Evolutionary conservation across 2,113 vertebrate genomes (phyloP).

Genomic region (Fukomys damarensis): DNA sequence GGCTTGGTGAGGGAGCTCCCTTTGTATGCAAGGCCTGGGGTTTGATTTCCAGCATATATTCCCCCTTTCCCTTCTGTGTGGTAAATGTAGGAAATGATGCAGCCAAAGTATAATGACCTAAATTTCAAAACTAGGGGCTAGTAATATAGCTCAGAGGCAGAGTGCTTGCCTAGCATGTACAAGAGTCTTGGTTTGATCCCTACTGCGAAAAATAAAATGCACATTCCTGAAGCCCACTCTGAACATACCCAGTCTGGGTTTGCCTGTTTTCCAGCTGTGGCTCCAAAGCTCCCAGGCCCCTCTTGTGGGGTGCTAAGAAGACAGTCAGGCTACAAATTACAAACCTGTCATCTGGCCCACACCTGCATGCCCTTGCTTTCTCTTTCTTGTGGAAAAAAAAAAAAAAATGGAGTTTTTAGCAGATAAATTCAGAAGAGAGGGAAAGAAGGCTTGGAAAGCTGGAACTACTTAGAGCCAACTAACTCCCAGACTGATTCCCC

Average conservation of each 20-base stretch:
- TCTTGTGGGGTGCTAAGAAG: neutral
- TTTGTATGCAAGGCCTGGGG: neutral
- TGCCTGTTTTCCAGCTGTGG: neutral
- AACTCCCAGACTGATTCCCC: neutral
- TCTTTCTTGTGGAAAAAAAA: neutral
- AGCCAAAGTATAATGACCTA: neutral
- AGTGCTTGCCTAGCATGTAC: neutral
- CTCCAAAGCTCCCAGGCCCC: neutral
- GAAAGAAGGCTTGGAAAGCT: neutral
- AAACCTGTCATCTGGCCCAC: neutral
- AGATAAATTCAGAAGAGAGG: neutral
- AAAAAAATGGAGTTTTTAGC: neutral
- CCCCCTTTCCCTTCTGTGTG: neutral
- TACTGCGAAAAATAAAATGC: neutral
- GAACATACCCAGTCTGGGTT: neutral
- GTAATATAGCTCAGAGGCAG: too few species aligned
- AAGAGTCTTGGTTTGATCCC: neutral
- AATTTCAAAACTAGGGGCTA: neutral
- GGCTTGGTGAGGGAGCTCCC: neutral
- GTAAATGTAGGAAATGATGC: slow-evolving; percentile 14
- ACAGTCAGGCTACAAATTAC: neutral
- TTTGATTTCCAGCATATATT: neutral
- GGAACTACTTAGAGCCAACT: neutral
- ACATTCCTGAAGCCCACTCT: neutral
- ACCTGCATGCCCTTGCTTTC: neutral